These are phyloP conservation scores for Lordiphosa fenestrarum DNA, from an alignment of 2,888 invertebrate genomes.

Conservation along the genomic window DNA sequence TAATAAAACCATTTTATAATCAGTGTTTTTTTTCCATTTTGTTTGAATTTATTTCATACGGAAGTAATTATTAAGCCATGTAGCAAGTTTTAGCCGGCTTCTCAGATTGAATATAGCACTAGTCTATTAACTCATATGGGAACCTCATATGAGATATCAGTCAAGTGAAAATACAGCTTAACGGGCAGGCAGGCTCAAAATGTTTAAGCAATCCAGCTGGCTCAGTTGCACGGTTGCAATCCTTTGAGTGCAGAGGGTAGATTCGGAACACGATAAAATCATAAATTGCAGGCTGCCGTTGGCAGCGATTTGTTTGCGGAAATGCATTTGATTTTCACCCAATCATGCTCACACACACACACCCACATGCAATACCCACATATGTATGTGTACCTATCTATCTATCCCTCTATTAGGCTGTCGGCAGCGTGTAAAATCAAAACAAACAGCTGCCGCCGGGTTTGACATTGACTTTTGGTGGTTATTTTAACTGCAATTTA, in stretches of 20 bases:
- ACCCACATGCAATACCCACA: slow-evolving; percentile 2
- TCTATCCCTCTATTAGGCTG: background rate
- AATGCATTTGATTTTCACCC: slow-evolving; percentile 53
- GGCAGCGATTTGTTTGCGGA: slow-evolving; percentile 53
- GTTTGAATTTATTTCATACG: no score
- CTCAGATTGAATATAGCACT: no score
- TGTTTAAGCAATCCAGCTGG: background rate
- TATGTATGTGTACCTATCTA: background rate
- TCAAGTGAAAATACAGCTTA: no score
- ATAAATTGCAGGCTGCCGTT: slow-evolving; percentile 39
- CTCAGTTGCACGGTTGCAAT: background rate
- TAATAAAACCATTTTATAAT: no score
- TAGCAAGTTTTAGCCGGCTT: no score
- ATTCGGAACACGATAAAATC: slow-evolving; percentile 35
- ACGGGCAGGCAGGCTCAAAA: no score
- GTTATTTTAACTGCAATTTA: slow-evolving; percentile 61
- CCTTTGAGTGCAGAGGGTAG: slow-evolving; percentile 12
- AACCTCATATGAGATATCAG: no score
- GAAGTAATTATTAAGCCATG: no score
- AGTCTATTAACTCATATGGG: no score
- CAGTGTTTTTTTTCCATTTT: no score
- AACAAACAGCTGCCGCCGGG: slow-evolving; percentile 33
- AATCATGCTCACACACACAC: slow-evolving; percentile 12
- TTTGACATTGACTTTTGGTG: slow-evolving; percentile 67
- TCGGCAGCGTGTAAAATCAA: slow-evolving; percentile 6